These are phyloP conservation scores for Rugalucina vietnamica DNA, from an alignment of 2,888 invertebrate species.

Conservation along the genomic window DNA sequence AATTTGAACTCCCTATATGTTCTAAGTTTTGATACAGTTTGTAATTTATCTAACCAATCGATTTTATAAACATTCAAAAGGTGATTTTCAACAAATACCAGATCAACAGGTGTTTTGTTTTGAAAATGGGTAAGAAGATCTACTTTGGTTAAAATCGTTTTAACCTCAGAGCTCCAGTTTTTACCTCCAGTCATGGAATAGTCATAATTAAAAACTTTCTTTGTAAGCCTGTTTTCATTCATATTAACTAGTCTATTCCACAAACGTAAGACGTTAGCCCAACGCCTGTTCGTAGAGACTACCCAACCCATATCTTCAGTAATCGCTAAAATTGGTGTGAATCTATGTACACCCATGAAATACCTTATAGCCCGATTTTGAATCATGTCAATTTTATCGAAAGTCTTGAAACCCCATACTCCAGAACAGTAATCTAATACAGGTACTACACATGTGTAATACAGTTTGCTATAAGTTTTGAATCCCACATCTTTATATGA, in stretches of 20 bases:
- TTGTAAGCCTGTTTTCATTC: background rate
- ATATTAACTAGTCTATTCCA: background rate
- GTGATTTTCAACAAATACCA: background rate
- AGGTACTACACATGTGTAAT: background rate
- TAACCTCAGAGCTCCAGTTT: background rate
- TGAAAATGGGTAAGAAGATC: background rate
- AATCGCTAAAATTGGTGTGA: conserved; percentile 27
- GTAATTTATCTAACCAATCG: background rate
- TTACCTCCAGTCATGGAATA: conserved; percentile 21
- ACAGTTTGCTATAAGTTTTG: conserved; percentile 1
- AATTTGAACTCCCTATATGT: background rate
- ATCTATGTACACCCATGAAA: conserved; percentile 39
- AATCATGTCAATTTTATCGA: conserved; percentile 29
- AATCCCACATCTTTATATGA: conserved; percentile 30
- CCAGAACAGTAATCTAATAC: conserved; percentile 1
- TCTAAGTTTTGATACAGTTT: background rate
- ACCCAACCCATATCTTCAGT: conserved; percentile 31
- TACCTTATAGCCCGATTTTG: conserved; percentile 45
- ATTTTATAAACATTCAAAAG: background rate
- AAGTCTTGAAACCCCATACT: conserved; percentile 9
- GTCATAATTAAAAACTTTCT: conserved; percentile 13
- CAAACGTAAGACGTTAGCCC: background rate
- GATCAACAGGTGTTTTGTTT: background rate
- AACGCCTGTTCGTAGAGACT: background rate
- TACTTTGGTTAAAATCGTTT: background rate